Base-by-base conservation (phyloP, 2,797 vertebrate genomes). In the Glyptemys insculpta region DNA sequence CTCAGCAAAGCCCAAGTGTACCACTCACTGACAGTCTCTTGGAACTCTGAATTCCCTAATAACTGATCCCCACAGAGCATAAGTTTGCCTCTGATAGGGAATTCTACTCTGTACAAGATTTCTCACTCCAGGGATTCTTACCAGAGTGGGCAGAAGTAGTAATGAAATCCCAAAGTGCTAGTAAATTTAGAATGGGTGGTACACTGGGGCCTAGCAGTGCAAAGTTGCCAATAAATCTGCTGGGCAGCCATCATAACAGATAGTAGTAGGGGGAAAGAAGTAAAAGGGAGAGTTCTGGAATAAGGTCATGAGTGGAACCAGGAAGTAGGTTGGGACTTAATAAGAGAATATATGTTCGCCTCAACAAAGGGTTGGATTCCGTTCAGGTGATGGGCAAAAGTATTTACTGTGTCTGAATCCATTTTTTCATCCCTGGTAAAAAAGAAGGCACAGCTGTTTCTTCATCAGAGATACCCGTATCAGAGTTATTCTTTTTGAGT, bases 51-150 rank as follows among this genome's bases (percentile, higher is more conserved):
- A 68, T 93, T 87, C 89, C 49, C 10, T 92, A 83, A 47, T 81
- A 92, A 65, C 11, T 57, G 34, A 96, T 72, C 37, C 19, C 0
- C 41, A 27, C 3, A 83, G 54, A 6, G 12, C 59, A 37, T 9
- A 41, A 37, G 9, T 74, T 92, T 87, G 18, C 34, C 25, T 88
- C 18, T 29, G 86, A 84, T 68, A 91, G n/a, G 88, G 72, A 79
- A 37, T 5, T 92, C 53, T 65, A 86, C 92, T 94, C 25, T 18
- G 52, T 91, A 68, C n/a, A 68, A 68, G 65, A 68, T 68, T 68
- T 68, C n/a, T 5, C n/a, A 37, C 18, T 68, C 34, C 65, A 37
- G 65, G 9, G n/a, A 37, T 68, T 68, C 65, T 68, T 68, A 68
- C 19, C n/a, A 37, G 34, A 15, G 5, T 68, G n/a, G n/a, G 65